Evolutionary conservation across 2,888 invertebrate species (phyloP).

Genomic region (Phymatocera aterrima): DNA sequence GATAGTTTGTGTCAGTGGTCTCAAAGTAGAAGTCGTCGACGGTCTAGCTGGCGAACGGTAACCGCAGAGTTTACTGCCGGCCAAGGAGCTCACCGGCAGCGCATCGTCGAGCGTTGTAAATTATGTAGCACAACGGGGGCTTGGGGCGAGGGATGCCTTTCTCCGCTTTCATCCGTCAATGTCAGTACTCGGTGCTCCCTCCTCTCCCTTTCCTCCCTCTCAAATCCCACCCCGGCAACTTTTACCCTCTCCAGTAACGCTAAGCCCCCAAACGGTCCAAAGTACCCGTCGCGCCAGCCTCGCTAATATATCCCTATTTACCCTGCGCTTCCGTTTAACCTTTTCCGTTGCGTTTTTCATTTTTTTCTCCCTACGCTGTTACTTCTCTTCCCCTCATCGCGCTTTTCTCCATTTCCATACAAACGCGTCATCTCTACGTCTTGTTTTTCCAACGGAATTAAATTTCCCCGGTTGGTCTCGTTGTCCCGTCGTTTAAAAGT

Average conservation of each 20-base stretch:
- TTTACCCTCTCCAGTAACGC: slow-evolving; percentile 8
- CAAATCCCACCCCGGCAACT: neutral
- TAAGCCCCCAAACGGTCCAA: slow-evolving; percentile 45
- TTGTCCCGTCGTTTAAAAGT: too few species aligned
- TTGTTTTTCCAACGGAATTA: slow-evolving; percentile 9
- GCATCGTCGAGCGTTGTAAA: slow-evolving; percentile 62
- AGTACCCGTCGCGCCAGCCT: slow-evolving; percentile 57
- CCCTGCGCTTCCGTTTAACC: slow-evolving; percentile 55
- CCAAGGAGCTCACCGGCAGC: slow-evolving; percentile 36
- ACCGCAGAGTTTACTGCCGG: slow-evolving; percentile 17
- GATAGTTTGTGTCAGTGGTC: neutral
- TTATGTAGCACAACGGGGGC: slow-evolving; percentile 68
- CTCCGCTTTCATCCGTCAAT: slow-evolving; percentile 69
- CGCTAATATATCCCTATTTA: slow-evolving; percentile 62
- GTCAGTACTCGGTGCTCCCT: slow-evolving; percentile 61
- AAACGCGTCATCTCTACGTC: neutral
- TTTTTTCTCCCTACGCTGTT: neutral
- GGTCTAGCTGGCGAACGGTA: neutral
- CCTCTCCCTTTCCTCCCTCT: slow-evolving; percentile 31
- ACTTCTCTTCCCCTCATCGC: neutral
- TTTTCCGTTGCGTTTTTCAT: neutral
- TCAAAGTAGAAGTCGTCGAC: neutral
- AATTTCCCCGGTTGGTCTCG: neutral
- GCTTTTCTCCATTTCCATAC: neutral
- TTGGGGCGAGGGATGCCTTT: slow-evolving; percentile 59